Evolutionary conservation across 2,888 invertebrate genomes (phyloP).

Genomic region (Spilarctia lutea): DNA sequence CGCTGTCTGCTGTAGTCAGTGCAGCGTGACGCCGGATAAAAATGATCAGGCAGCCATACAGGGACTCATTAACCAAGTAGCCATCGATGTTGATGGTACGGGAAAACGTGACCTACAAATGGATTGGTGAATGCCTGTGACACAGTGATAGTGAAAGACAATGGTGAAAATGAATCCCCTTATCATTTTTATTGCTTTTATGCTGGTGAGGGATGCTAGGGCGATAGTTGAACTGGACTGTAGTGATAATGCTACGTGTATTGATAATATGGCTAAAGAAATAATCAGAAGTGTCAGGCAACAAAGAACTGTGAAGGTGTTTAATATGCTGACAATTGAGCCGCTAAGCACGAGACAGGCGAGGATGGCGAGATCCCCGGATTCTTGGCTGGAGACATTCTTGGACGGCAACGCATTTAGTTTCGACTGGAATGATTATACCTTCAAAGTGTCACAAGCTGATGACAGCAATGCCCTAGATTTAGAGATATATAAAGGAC

Average conservation of each 20-base stretch:
- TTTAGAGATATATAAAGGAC: conserved; percentile 78
- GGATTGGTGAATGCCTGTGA: conserved; percentile 69
- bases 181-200: conserved; percentile 70
- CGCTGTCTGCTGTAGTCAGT: conserved; percentile 64
- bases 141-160: conserved; percentile 67
- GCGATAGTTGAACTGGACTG: conserved; percentile 81
- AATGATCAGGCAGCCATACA: conserved; percentile 75
- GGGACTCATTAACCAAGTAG: conserved; percentile 79
- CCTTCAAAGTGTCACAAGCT: conserved; percentile 82
- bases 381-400: conserved; percentile 74
- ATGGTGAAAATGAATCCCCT: conserved; percentile 80
- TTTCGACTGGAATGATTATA: conserved; percentile 84
- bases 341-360: conserved; percentile 77
- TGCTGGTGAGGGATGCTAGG: conserved; percentile 68
- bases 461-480: conserved; percentile 80
- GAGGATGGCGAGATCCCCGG: conserved; percentile 74
- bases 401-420: conserved; percentile 84
- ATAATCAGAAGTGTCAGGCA: conserved; percentile 83
- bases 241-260: conserved; percentile 88
- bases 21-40: conserved; percentile 84
- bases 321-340: conserved; percentile 86
- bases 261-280: conserved; percentile 82
- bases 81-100: conserved; percentile 77
- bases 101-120: conserved; percentile 80
- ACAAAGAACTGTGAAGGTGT: conserved; percentile 82